These are phyloP conservation scores for Hystrix cristata DNA, from an alignment of 2,113 vertebrate species.

Conservation along the genomic window DNA sequence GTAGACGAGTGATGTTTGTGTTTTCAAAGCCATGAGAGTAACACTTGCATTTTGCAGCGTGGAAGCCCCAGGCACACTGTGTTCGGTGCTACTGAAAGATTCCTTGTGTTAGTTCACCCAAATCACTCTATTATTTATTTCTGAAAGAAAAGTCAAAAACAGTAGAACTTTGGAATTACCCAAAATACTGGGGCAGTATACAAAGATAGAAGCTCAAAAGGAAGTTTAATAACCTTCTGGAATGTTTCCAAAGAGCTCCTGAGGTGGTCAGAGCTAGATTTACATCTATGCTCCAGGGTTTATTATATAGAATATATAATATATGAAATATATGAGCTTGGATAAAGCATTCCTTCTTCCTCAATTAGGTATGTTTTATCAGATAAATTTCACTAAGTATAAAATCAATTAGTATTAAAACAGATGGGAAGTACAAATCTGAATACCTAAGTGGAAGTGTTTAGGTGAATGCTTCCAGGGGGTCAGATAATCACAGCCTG, in stretches of 20 bases:
- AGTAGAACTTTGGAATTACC: neutral
- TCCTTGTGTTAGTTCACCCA: neutral
- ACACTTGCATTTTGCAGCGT: neutral
- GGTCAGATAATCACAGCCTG: neutral
- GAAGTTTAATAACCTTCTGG: neutral
- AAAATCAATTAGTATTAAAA: conserved; percentile 20
- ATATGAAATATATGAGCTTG: neutral
- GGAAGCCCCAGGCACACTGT: neutral
- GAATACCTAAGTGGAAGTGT: neutral
- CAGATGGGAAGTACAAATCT: neutral
- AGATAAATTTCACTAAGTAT: neutral
- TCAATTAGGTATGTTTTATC: neutral
- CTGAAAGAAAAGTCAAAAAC: neutral
- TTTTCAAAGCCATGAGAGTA: neutral
- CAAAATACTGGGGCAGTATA: neutral
- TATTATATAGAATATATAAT: neutral
- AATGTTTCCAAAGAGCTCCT: neutral
- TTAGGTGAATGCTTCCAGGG: neutral
- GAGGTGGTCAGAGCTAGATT: neutral
- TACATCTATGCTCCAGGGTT: neutral
- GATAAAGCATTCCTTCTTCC: neutral
- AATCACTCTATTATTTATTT: neutral
- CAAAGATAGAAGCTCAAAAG: neutral
- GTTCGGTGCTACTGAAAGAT: neutral
- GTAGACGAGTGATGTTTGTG: neutral